Conservation (phyloP, 1,140 invertebrate species). For the Drosophila lacertosa region DNA sequence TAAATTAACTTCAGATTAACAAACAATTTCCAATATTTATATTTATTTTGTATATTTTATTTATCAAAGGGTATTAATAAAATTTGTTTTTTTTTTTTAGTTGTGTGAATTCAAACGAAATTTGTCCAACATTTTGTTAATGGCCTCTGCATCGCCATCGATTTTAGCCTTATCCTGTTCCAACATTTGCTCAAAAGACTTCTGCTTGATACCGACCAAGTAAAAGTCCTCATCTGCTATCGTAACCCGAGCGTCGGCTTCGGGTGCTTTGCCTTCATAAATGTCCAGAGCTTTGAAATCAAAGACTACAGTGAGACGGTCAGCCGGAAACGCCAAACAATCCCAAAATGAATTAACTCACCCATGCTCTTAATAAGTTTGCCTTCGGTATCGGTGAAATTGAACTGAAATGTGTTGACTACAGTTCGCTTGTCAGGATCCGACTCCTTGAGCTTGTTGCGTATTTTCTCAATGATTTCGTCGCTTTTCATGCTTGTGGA, state of each 20-base stretch:
- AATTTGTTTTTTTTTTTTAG: slow-evolving; percentile 13
- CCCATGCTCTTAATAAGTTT: slow-evolving; percentile 79
- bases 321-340: slow-evolving; percentile 14
- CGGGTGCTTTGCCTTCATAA: slow-evolving; percentile 65
- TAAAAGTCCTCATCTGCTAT: slow-evolving; percentile 78
- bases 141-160: slow-evolving; percentile 70
- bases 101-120: slow-evolving; percentile 70
- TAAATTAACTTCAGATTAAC: no score
- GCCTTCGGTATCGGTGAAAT: slow-evolving; percentile 77
- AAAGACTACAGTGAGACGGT: slow-evolving; percentile 71
- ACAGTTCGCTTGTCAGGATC: slow-evolving; percentile 73
- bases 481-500: slow-evolving; percentile 70
- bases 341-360: slow-evolving; percentile 43
- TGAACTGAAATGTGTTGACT: slow-evolving; percentile 78
- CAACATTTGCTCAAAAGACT: slow-evolving; percentile 68
- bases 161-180: slow-evolving; percentile 65
- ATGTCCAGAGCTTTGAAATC: slow-evolving; percentile 83
- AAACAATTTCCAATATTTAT: no score
- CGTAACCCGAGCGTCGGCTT: slow-evolving; percentile 67
- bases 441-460: slow-evolving; percentile 76
- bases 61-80: neutral
- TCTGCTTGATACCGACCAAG: slow-evolving; percentile 73
- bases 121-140: slow-evolving; percentile 77
- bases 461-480: slow-evolving; percentile 80
- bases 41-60: neutral